phyloP scores from a whole-genome alignment of 2,797 vertebrate species.

The Eulemur rubriventer region DNA sequence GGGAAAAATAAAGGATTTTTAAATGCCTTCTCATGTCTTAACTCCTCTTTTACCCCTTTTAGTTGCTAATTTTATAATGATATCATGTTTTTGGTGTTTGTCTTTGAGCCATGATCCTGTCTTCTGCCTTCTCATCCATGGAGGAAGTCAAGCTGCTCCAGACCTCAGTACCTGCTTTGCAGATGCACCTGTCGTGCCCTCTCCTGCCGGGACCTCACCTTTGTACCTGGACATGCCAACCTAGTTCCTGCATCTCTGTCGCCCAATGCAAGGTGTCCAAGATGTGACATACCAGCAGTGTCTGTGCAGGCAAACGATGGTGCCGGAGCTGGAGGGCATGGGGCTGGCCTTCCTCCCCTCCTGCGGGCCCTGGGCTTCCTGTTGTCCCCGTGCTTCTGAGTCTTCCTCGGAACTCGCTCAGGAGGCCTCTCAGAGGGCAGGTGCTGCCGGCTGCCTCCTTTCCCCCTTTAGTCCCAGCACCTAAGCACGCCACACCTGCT shows the following conservation, averaged over 20 bases:
- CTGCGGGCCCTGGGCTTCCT: not conserved
- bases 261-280: not conserved
- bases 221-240: not conserved
- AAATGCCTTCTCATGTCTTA: not conserved
- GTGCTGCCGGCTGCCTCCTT: not conserved
- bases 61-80: not conserved
- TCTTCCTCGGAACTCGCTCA: not conserved
- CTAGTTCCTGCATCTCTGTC: not conserved
- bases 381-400: not conserved
- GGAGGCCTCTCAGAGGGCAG: not conserved
- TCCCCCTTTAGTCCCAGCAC: not conserved
- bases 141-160: not conserved
- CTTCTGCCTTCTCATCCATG: not conserved
- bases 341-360: not conserved
- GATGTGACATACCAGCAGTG: accelerated
- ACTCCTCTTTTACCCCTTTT: not conserved
- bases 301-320: accelerated
- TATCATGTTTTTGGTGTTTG: not conserved
- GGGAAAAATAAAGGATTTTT: not conserved
- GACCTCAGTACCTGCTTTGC: not conserved
- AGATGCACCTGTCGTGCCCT: not conserved
- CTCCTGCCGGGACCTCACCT: not conserved
- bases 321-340: not conserved
- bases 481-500: not conserved
- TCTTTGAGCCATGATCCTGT: not conserved